Base-by-base conservation (phyloP, 64 coral and sea anemone genomes). In the Porites lutea region DNA sequence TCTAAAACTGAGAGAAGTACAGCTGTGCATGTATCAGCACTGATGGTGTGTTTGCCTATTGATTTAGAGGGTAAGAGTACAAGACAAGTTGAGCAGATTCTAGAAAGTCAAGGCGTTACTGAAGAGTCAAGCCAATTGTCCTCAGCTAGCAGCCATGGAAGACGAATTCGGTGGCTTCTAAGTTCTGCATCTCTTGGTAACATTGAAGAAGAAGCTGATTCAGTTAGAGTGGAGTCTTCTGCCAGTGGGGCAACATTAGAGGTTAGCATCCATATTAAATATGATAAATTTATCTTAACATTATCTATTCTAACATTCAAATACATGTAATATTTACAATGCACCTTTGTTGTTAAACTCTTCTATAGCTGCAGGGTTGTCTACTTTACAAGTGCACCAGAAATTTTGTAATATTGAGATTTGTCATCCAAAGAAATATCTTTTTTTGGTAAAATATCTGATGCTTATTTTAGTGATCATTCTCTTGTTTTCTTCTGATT, bases 171-270 rank as follows among this genome's bases (percentile, higher is more conserved):
- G 59, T 97, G 95, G 95, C 89, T 94, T 7, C 88, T 97, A 16
- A 97, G 95, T 60, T 97, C 92, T 82, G 92, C 88, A 54, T 97
- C 95, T 11, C 76, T 97, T 76, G 87, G 87, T 12, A 88, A 92
- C 47, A 66, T 87, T 60, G 80, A 71, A 48, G 88, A 94, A 55
- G 95, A 97, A 47, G 37, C 27, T 43, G 89, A 72, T 83, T 48
- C 71, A 20, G 3, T 60, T 45, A 90, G 88, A 84, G 37, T 94
- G 67, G 88, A 97, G 54, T 97, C 95, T 46, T 97, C 95, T 70
- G 92, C 95, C 5, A 97, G 95, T 94, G 95, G 95, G 14, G 95
- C 95, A 76, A 55, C 74, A 5, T 49, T 97, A 13, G 95, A 97
- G 88, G 95, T 97, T 49, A 47, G 11, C 13, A 86, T 2, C 9